Evolutionary conservation across 2,797 vertebrate species (phyloP).

Genomic region (Hydrolagus colliei): DNA sequence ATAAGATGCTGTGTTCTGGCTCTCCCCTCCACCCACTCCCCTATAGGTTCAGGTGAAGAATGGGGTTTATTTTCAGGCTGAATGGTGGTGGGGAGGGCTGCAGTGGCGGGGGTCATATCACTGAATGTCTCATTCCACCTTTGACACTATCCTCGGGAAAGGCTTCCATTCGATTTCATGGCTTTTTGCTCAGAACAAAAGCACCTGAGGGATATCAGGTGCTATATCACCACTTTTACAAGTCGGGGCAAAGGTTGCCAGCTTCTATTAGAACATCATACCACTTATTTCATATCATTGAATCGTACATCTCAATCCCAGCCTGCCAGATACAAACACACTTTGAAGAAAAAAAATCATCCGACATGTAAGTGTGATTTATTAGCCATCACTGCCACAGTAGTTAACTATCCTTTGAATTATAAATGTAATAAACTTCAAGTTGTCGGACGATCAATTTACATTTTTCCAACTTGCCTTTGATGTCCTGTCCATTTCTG

Average conservation of each 20-base stretch:
- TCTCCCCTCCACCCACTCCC: no score
- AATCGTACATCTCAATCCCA: not conserved
- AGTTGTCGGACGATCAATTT: not conserved
- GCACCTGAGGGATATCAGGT: not conserved
- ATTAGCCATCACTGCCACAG: not conserved
- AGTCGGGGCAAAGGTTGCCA: not conserved
- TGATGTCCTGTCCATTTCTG: not conserved
- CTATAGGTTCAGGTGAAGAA: not conserved
- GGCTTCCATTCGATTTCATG: constrained; percentile 11
- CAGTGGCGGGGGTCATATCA: not conserved
- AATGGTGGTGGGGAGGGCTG: no score
- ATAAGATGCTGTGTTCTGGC: no score
- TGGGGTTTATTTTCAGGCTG: not conserved
- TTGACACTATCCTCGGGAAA: not conserved
- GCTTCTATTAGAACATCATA: not conserved
- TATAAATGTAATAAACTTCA: not conserved
- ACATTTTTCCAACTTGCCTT: not conserved
- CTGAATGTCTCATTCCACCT: not conserved
- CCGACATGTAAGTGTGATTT: not conserved
- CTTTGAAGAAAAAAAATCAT: not conserved
- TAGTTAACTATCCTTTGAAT: not conserved
- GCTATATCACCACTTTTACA: not conserved
- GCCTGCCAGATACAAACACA: not conserved
- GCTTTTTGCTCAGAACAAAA: not conserved
- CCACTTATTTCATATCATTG: not conserved